phyloP scores from a whole-genome alignment of 2,888 invertebrate species.

The Parnassius glacialis region DNA sequence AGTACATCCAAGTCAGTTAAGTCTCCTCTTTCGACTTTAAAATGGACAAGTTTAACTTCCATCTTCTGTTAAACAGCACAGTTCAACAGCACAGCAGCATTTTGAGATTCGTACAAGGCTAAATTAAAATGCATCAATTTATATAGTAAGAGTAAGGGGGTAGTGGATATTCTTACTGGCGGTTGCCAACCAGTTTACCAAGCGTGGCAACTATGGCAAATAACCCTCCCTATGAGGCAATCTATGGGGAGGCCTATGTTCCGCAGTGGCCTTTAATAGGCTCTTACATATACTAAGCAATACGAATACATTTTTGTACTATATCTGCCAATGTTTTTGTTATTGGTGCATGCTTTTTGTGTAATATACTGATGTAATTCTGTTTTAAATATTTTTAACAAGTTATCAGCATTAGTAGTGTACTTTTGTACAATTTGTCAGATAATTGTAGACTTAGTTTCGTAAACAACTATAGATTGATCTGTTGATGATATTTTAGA shows the following conservation, averaged over 20 bases:
- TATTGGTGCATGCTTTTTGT: conserved; percentile 20
- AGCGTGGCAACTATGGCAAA: no score
- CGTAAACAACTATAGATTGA: neutral
- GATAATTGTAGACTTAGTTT: conserved; percentile 7
- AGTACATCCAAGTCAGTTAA: no score
- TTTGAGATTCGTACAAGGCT: conserved; percentile 2
- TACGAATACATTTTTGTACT: conserved; percentile 23
- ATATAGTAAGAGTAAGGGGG: conserved; percentile 21
- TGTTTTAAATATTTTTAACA: conserved; percentile 3
- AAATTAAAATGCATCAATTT: conserved; percentile 26
- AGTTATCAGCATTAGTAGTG: conserved; percentile 1
- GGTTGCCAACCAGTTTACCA: no score
- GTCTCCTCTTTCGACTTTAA: no score
- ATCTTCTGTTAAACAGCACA: no score
- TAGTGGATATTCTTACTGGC: no score
- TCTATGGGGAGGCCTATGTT: no score
- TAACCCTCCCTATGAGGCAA: no score
- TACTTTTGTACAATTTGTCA: conserved; percentile 8
- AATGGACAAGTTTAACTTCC: no score
- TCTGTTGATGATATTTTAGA: no score
- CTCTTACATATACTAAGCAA: conserved; percentile 15
- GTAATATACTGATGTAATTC: conserved; percentile 11
- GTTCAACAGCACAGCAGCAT: conserved; percentile 7
- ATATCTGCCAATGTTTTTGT: conserved; percentile 15
- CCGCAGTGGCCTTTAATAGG: no score